Evolutionary conservation across 2,888 invertebrate species (phyloP).

Genomic region (Ischnura elegans): DNA sequence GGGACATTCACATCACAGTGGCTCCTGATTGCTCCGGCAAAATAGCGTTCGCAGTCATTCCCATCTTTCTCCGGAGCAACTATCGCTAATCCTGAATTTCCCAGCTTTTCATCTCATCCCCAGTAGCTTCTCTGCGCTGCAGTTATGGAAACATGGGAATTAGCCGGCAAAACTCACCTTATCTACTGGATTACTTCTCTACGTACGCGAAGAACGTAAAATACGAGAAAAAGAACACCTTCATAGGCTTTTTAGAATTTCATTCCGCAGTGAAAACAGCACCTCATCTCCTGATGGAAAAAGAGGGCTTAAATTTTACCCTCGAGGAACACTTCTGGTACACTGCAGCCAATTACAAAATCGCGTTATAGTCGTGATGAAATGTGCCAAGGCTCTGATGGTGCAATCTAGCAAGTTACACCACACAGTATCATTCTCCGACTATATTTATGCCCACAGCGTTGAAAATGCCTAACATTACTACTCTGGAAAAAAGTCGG

Average conservation of each 20-base stretch:
- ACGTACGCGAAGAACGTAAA: background rate
- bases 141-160: background rate
- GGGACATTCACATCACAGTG: background rate
- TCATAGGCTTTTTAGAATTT: background rate
- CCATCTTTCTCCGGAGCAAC: background rate
- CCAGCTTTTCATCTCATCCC: background rate
- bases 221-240: background rate
- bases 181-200: background rate
- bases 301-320: background rate
- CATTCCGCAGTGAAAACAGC: background rate
- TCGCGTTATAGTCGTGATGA: background rate
- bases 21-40: background rate
- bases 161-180: background rate
- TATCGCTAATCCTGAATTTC: background rate
- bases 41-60: background rate
- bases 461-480: background rate
- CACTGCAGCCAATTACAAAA: background rate
- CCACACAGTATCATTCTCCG: background rate
- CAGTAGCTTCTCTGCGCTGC: background rate
- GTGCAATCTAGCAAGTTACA: background rate
- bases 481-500: background rate
- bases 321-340: background rate
- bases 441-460: background rate
- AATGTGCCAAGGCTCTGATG: background rate
- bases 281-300: background rate